Conservation (phyloP, 1,140 invertebrate species). For the Grapholita molesta region DNA sequence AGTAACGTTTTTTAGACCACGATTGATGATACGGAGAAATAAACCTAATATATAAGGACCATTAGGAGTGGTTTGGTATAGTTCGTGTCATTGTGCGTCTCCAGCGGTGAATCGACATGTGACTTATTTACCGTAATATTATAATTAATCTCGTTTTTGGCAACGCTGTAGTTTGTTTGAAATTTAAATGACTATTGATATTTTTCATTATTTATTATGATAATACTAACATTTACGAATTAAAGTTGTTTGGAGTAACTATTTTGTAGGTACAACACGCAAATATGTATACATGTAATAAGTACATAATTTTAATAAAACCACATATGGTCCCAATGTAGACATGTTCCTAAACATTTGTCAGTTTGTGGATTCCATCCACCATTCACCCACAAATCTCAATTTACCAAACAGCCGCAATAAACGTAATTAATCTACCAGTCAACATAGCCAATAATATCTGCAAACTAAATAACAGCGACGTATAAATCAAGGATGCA, state of each 20-base stretch:
- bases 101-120: not conserved
- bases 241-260: too few relatives aligned
- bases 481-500: constrained; percentile 30
- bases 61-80: not conserved
- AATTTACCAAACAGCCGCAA: not conserved
- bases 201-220: too few relatives aligned
- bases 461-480: not conserved
- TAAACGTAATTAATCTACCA: constrained; percentile 7
- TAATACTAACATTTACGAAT: too few relatives aligned
- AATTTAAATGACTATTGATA: not conserved
- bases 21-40: not conserved
- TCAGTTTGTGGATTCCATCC: too few relatives aligned
- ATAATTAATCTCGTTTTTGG: not conserved
- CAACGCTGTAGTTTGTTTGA: not conserved
- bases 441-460: constrained; percentile 18
- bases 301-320: too few relatives aligned
- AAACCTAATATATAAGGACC: not conserved
- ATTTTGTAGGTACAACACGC: too few relatives aligned
- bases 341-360: too few relatives aligned
- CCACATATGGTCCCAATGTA: too few relatives aligned
- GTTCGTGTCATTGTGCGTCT: not conserved
- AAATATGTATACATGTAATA: too few relatives aligned
- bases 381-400: too few relatives aligned
- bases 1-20: not conserved
- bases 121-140: constrained; percentile 6